Base-by-base conservation (phyloP, 2,113 vertebrate species). In the Accipiter cooperii region DNA sequence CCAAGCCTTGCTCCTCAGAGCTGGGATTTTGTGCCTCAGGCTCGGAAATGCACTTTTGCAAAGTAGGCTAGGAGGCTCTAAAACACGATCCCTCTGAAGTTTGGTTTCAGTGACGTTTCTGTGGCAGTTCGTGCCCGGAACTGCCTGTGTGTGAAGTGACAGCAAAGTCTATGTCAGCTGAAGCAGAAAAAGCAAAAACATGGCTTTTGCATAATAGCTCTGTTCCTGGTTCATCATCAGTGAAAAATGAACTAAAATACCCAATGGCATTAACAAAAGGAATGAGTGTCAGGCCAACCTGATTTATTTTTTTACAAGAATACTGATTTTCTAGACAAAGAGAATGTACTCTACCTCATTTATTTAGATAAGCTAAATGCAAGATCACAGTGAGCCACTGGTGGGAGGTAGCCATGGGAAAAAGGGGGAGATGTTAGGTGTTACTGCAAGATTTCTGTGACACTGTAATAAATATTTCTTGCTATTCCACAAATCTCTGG, bases 81-180 rank as follows among this genome's bases (percentile, higher is more conserved):
- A 15, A 77, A 13, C 76, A 2, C 75, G 20, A 4, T 78, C 64
- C 73, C 76, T 87, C 42, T 94, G 83, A 90, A 93, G 66, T 65
- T 93, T 20, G 90, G 77, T 33, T 81, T 84, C 51, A 0, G 83
- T 92, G 92, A 89, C 6, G 36, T 89, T 93, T 57, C 78, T 71
- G 88, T 95, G 94, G 89, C 90, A 87, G 84, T 51, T 29, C 3
- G 21, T 96, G 91, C 84, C 86, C 87, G 91, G 94, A 92, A 63
- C 80, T 54, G 88, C 38, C 69, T 65, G 66, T 78, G 73, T 91
- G 70, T 90, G 84, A 93, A 92, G 86, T 86, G 90, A 86, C 90
- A 97, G 90, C 90, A 42, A 73, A 73, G 74, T 11, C 76, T 28
- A 2, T 77, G 90, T n/a, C 76, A 94, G 83, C 69, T 84, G 86